Conservation (phyloP, 2,797 vertebrate species). For the Anguilla megastoma region DNA sequence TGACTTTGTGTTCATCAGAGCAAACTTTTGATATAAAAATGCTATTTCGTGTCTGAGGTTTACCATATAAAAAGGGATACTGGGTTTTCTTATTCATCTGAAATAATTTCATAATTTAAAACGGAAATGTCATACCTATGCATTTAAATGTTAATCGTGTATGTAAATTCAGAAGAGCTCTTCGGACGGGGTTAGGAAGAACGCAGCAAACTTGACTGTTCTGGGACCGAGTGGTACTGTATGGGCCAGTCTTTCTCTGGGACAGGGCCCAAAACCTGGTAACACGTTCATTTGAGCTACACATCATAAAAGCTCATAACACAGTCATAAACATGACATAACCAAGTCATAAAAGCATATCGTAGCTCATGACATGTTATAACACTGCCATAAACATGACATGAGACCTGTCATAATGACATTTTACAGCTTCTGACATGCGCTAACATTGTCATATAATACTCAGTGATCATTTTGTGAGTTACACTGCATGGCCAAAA, state of each 20-base stretch:
- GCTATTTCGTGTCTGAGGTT: neutral
- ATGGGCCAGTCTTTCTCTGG: neutral
- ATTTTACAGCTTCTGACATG: neutral
- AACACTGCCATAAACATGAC: neutral
- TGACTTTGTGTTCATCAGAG: neutral
- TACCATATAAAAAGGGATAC: constrained; percentile 17
- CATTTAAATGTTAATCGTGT: constrained; percentile 21
- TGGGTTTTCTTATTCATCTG: constrained; percentile 8
- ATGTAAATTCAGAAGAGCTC: constrained; percentile 46
- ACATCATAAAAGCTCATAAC: too few relatives aligned
- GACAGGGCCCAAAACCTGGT: neutral
- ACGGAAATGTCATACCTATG: constrained; percentile 12
- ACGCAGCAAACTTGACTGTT: neutral
- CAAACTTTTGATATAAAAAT: constrained; percentile 29
- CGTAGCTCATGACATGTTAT: neutral
- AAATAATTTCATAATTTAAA: constrained; percentile 30
- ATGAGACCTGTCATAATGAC: neutral
- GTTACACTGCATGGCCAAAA: too few relatives aligned
- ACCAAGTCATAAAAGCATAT: too few relatives aligned
- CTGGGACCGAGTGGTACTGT: constrained; percentile 26
- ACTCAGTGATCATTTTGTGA: neutral
- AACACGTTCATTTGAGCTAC: too few relatives aligned
- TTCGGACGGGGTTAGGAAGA: constrained; percentile 38
- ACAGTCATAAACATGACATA: too few relatives aligned
- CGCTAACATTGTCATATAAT: neutral